Percentiles rank a stretch among this genome's conserved stretches.
These are phyloP conservation scores for Montipora foliosa DNA, from an alignment of 64 coral and sea anemone species.

Conservation along the genomic window DNA sequence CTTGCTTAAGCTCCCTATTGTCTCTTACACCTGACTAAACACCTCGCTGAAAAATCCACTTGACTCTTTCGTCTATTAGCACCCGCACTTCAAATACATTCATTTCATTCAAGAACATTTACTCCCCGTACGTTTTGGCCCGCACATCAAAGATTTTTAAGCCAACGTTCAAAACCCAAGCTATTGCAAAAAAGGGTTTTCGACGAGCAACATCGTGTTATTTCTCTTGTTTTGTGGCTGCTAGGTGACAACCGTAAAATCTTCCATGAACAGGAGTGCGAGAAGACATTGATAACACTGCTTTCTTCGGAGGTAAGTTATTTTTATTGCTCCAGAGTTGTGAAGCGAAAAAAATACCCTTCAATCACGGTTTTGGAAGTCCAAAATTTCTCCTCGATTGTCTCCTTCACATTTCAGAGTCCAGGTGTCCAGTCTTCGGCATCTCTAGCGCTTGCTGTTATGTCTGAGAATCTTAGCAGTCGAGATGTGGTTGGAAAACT, in stretches of 20 bases:
- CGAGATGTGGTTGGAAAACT: conserved; percentile 93
- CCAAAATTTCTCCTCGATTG: neutral
- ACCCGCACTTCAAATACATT: too few species aligned
- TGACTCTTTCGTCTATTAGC: too few species aligned
- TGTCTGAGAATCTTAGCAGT: conserved; percentile 98
- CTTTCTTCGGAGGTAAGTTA: conserved; percentile 73
- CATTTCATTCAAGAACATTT: too few species aligned
- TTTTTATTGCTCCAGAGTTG: neutral
- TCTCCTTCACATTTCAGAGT: conserved; percentile 41
- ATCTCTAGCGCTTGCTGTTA: conserved; percentile 86
- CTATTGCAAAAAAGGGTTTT: too few species aligned
- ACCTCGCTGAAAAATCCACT: too few species aligned
- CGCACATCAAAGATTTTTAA: too few species aligned
- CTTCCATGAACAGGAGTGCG: conserved; percentile 97
- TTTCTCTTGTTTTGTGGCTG: neutral
- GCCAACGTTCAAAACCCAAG: too few species aligned
- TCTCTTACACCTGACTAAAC: too few species aligned
- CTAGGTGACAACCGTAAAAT: conserved; percentile 96
- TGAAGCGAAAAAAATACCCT: neutral
- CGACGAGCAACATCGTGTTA: neutral
- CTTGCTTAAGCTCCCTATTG: too few species aligned
- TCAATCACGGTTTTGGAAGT: neutral
- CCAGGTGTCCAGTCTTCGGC: conserved; percentile 82
- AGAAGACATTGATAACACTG: conserved; percentile 90
- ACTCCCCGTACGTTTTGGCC: too few species aligned